Percentiles rank a stretch among this genome's conserved stretches.
Evolutionary conservation across 1,140 invertebrate genomes (phyloP).

Genomic region (Choristoneura fumiferana): DNA sequence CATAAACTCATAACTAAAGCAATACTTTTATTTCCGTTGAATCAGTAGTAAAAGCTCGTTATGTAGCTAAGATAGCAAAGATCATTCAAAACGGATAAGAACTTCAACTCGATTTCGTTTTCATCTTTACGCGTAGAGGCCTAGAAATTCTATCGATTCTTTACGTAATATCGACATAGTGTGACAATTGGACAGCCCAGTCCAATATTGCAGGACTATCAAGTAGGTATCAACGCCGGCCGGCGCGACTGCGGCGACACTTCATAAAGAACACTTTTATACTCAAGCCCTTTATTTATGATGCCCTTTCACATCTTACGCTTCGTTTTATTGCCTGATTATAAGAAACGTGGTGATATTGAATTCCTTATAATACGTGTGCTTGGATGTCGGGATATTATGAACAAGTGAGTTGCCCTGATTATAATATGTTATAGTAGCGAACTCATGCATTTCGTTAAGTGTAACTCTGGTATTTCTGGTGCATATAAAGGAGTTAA

Average conservation of each 20-base stretch:
- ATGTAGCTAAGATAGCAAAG: too few relatives aligned
- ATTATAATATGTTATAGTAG: too few relatives aligned
- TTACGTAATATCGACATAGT: conserved; percentile 38
- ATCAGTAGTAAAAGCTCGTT: too few relatives aligned
- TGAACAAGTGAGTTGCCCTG: neutral
- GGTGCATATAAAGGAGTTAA: too few relatives aligned
- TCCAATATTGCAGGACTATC: conserved; percentile 69
- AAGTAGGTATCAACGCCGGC: conserved; percentile 68
- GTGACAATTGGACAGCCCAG: conserved; percentile 34
- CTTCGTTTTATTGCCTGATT: conserved; percentile 18
- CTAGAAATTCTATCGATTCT: neutral
- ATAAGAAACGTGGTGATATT: conserved; percentile 15
- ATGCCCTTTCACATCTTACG: conserved; percentile 63
- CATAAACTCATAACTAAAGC: too few relatives aligned
- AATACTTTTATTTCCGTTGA: too few relatives aligned
- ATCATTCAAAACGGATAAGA: too few relatives aligned
- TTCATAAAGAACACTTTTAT: conserved; percentile 77
- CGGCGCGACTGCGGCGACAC: conserved; percentile 62
- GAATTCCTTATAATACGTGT: neutral
- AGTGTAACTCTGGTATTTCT: too few relatives aligned
- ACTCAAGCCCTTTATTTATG: conserved; percentile 73
- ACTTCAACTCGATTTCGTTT: too few relatives aligned
- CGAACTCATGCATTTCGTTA: too few relatives aligned
- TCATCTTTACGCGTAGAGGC: too few relatives aligned
- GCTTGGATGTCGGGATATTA: neutral